phyloP scores from a whole-genome alignment of 2,113 vertebrate species.

The Chaenogobius annularis region DNA sequence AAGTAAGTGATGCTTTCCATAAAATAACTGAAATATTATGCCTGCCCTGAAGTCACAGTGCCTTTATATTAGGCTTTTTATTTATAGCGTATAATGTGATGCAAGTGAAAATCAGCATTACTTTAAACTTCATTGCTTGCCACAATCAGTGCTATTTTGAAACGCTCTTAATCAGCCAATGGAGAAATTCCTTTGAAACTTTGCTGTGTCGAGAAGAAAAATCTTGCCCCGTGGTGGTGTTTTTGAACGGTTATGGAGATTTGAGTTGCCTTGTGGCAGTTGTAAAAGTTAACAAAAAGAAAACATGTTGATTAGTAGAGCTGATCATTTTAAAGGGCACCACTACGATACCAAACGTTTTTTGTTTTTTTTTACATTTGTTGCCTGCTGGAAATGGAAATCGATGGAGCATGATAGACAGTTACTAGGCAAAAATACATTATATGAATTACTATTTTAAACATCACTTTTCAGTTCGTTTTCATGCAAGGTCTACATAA shows the following conservation, averaged over 20 bases:
- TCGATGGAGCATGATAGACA: too few species aligned
- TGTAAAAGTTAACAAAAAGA: slow-evolving; percentile 4
- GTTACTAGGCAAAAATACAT: too few species aligned
- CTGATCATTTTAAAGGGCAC: too few species aligned
- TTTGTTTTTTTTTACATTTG: too few species aligned
- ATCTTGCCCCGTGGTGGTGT: neutral
- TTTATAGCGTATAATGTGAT: neutral
- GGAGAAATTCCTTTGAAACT: neutral
- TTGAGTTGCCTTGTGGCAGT: slow-evolving; percentile 1
- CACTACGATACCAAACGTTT: too few species aligned
- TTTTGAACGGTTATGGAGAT: neutral
- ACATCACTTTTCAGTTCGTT: too few species aligned
- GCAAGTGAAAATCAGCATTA: slow-evolving; percentile 10
- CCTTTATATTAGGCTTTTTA: neutral
- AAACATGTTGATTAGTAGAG: slow-evolving; percentile 3
- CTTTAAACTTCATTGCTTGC: slow-evolving; percentile 21
- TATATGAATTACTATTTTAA: too few species aligned
- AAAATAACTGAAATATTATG: neutral
- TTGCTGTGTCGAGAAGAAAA: slow-evolving; percentile 23
- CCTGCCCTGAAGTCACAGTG: neutral
- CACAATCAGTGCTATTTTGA: slow-evolving; percentile 5
- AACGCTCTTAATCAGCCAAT: slow-evolving; percentile 1
- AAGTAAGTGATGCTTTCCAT: neutral
- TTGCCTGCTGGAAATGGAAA: too few species aligned
- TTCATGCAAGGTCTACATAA: slow-evolving; percentile 8